A percentile compares a stretch with the other conserved stretches of the same genome.
Conservation (phyloP, 2,888 invertebrate genomes). For the Drosophila colorata region DNA sequence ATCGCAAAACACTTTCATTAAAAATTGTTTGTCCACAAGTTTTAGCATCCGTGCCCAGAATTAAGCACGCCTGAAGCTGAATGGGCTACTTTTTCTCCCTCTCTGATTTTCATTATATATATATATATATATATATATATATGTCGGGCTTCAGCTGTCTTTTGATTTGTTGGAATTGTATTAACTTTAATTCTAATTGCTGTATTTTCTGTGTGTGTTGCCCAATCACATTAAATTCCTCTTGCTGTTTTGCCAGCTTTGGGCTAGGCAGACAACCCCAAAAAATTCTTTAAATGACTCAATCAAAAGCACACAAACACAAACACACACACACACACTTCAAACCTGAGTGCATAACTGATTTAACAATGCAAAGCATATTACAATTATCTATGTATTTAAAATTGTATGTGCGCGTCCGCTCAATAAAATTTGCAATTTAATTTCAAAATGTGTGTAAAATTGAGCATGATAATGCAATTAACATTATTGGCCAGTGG, state of each 20-base stretch:
- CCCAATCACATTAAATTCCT: conserved; percentile 30
- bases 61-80: conserved; percentile 12
- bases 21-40: conserved; percentile 39
- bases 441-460: conserved; percentile 49
- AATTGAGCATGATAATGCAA: conserved; percentile 67
- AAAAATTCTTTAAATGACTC: conserved; percentile 37
- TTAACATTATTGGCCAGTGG: conserved; percentile 66
- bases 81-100: conserved; percentile 7
- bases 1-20: conserved; percentile 54
- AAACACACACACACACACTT: neutral
- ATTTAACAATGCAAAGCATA: conserved; percentile 40
- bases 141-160: neutral
- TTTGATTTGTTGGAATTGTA: neutral
- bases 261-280: conserved; percentile 17
- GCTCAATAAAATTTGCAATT: conserved; percentile 54
- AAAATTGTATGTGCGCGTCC: conserved; percentile 29
- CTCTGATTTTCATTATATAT: neutral
- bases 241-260: conserved; percentile 23
- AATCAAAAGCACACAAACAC: conserved; percentile 30
- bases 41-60: conserved; percentile 31
- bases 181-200: conserved; percentile 34
- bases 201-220: conserved; percentile 19
- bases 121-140: too few relatives aligned
- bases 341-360: conserved; percentile 25
- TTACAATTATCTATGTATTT: conserved; percentile 37